Base-by-base conservation (phyloP, 2,113 vertebrate genomes). In the Ellobius talpinus region DNA sequence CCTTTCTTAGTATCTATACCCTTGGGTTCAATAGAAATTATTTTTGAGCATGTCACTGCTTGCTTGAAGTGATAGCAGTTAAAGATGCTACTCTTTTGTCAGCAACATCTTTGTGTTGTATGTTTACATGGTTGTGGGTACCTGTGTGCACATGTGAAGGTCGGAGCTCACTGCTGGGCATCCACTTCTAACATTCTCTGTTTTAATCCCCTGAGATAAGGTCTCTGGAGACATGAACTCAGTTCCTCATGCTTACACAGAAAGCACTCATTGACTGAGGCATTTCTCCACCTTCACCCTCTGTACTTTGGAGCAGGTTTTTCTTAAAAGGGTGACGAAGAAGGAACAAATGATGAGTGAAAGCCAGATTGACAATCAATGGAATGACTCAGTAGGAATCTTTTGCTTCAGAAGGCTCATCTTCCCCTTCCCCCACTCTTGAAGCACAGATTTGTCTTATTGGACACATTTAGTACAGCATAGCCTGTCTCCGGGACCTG, bases 381-480 rank as follows among this genome's bases (percentile, higher is more conserved):
- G n/a, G 7, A 76, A 16, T 52, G 33, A 89, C 81, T 74, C n/a
- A 7, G 52, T 73, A 61, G 90, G 65, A 42, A 42, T 33, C 29
- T 42, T 68, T 50, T 5, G 26, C 47, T 36, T 17, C 23, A 39
- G 17, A 84, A 29, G n/a, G 11, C 61, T 26, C 31, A 63, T 84
- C n/a, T 42, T n/a, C 91, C 39, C 65, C 55, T 42, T 29, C 23
- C 9, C 65, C n/a, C 10, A 16, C 55, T 33, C 66, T 47, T 89
- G 73, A 96, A 79, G 84, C 94, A 79, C 17, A 87, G 52, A 93
- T 96, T 79, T 93, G 47, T 89, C 86, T 89, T 95, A 78, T 31
- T 95, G 96, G 73, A 96, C 94, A 61, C 29, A 63, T 72, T 96
- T 95, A 93, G 81, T 89, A 33, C 45, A 94, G 68, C 14, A 47